Base-by-base conservation (phyloP, 2,113 vertebrate genomes). In the Sisor rabdophorus region DNA sequence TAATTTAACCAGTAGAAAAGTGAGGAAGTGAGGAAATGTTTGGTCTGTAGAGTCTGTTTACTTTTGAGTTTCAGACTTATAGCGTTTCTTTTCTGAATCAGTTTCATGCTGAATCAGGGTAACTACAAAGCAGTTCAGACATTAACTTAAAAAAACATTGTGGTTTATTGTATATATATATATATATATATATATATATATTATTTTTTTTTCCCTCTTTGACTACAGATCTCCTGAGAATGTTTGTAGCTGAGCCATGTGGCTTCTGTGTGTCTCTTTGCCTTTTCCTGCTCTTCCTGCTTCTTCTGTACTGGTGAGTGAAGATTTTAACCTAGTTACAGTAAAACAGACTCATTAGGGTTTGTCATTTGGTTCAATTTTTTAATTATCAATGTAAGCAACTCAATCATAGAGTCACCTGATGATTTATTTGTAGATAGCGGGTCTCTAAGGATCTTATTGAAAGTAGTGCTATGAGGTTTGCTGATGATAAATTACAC, bases 251-350 rank as follows among this genome's bases (percentile, higher is more conserved):
- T 9, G 88, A 90, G 65, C 44, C 71, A 71, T 89, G 63, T 24
- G 75, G 87, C 8, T 60, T 76, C 54, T 70, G 83, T 1, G 78
- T 93, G 71, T 91, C 91, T 0, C 13, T 95, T 81, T 81, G 89
- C 68, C 86, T 97, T 79, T 75, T 89, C 2, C 32, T 75, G 0
- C 59, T 92, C 67, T 89, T 94, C 76, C 22, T 95, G 50, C 84
- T 84, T 70, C 91, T 97, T 75, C 91, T 97, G 9, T 95, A 87
- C 74, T 94, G 95, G 95, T 97, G 87, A 94, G 93, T 92, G 53
- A 16, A 74, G 40, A 50, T 24, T 24, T 36, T 15, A 24, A 40
- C 63, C 9, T 17, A 20, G 17, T 47, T 22, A 24, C 5, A 44
- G 61, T 15, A 47, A 65, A 13, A 61, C 30, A 2, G 30, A 17